Conservation (phyloP, 2,797 vertebrate species). For the Champsocephalus gunnari region DNA sequence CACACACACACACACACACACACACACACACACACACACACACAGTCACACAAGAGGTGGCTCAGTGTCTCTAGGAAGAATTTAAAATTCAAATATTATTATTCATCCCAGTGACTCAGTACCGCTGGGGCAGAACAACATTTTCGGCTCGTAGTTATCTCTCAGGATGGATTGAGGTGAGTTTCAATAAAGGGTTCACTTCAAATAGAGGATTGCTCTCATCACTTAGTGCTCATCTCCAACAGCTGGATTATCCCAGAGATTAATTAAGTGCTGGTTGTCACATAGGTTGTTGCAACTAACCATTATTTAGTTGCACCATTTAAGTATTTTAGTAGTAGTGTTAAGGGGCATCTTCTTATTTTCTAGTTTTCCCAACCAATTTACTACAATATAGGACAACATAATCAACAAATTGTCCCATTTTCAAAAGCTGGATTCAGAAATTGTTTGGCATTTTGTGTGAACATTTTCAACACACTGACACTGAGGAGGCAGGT, state of each 20-base stretch:
- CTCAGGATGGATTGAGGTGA: constrained; percentile 42
- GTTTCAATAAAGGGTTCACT: constrained; percentile 40
- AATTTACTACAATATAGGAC: neutral
- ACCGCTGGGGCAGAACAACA: constrained; percentile 45
- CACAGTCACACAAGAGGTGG: constrained; percentile 43
- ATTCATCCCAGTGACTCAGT: constrained; percentile 50
- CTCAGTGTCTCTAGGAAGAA: constrained; percentile 43
- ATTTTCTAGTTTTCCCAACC: neutral
- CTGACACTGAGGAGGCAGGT: neutral
- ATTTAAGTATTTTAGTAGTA: neutral
- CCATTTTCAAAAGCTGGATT: neutral
- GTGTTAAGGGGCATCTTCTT: too few relatives aligned
- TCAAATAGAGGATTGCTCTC: constrained; percentile 33
- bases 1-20: constrained; percentile 20
- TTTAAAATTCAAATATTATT: constrained; percentile 51
- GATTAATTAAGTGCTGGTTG: neutral
- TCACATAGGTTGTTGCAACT: constrained; percentile 18
- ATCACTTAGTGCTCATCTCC: constrained; percentile 32
- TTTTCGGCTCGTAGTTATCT: constrained; percentile 29
- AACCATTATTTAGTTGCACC: neutral
- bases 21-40: constrained; percentile 19
- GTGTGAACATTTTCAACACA: neutral
- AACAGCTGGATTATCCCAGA: constrained; percentile 18
- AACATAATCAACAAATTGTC: neutral
- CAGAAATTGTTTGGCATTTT: neutral